A percentile compares a stretch with the other conserved stretches of the same genome.
Conservation (phyloP, 2,113 vertebrate species). For the Pseudorectes ferrugineus region DNA sequence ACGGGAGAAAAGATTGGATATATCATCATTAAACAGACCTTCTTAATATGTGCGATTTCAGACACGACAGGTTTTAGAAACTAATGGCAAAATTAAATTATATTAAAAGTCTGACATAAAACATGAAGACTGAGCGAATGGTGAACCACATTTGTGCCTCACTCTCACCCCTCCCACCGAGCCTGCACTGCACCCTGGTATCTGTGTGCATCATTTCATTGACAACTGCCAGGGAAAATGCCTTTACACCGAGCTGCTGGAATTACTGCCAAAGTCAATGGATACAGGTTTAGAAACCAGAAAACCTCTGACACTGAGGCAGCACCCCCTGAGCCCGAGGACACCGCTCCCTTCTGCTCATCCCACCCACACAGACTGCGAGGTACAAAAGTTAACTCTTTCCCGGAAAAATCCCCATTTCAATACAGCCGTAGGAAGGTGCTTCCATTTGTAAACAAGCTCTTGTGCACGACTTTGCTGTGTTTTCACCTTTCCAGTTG, state of each 20-base stretch:
- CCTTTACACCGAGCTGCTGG: not conserved
- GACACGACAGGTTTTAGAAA: conserved; percentile 18
- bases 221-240: not conserved
- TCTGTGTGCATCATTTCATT: not conserved
- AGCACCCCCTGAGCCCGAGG: accelerated
- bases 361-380: accelerated
- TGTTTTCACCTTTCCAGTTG: not conserved
- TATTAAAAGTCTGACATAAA: not conserved
- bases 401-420: accelerated
- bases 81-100: conserved; percentile 58
- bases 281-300: not conserved
- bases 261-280: not conserved
- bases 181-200: not conserved
- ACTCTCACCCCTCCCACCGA: not conserved
- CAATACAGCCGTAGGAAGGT: accelerated
- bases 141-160: not conserved
- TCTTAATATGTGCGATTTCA: conserved; percentile 25
- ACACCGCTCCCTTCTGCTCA: accelerated
- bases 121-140: not conserved
- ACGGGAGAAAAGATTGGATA: not conserved
- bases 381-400: not conserved
- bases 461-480: accelerated
- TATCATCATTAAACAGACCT: not conserved
- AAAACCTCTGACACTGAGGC: not conserved
- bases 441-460: not conserved